A percentile compares a stretch with the other conserved stretches of the same genome.
phyloP scores from a whole-genome alignment of 2,888 invertebrate species.

The Xestia rhomboidea region DNA sequence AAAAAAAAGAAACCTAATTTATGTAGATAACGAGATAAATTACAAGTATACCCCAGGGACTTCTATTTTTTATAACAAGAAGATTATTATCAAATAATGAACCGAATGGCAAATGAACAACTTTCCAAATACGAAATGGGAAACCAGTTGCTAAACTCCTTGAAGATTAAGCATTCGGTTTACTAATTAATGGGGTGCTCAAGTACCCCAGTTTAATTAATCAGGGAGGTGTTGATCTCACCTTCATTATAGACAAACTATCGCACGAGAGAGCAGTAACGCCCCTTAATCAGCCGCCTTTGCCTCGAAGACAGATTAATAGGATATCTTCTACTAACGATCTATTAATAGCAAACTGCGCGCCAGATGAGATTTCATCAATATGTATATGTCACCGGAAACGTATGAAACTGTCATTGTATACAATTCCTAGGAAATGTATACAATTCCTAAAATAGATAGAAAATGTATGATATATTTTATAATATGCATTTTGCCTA shows the following conservation, averaged over 20 bases:
- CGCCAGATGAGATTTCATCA: background rate
- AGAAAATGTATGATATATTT: too few relatives aligned
- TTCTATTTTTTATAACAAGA: background rate
- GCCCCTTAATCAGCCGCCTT: constrained; percentile 11
- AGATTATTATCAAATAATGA: background rate
- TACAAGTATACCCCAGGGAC: background rate
- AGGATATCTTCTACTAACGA: background rate
- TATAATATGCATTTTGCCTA: too few relatives aligned
- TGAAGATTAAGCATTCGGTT: constrained; percentile 32
- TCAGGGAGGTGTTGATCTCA: constrained; percentile 33
- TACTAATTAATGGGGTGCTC: constrained; percentile 45
- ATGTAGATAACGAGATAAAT: constrained; percentile 7
- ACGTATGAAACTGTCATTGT: too few relatives aligned
- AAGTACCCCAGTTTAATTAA: constrained; percentile 43
- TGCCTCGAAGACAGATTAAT: constrained; percentile 14
- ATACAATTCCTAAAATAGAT: too few relatives aligned
- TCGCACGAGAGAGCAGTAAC: background rate
- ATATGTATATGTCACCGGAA: too few relatives aligned
- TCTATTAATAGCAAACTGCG: background rate
- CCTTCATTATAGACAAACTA: constrained; percentile 35
- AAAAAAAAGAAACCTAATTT: background rate
- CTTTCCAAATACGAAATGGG: constrained; percentile 31
- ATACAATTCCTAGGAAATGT: too few relatives aligned
- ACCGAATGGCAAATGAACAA: constrained; percentile 25
- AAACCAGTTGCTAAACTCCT: constrained; percentile 22